phyloP scores from a whole-genome alignment of 2,113 vertebrate genomes.

The Peromyscus leucopus region DNA sequence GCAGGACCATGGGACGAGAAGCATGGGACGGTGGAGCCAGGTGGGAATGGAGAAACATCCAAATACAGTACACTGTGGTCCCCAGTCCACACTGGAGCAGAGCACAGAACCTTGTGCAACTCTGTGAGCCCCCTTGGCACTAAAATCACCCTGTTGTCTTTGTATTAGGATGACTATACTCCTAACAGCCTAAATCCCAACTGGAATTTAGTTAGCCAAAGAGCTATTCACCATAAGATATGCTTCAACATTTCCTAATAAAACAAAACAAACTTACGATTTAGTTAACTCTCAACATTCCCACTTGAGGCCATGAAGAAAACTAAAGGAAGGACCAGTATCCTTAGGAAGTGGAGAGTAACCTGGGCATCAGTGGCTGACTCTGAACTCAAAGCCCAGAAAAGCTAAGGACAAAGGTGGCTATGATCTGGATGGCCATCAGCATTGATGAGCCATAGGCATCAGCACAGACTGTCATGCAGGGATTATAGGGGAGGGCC shows the following conservation, averaged over 20 bases:
- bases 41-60: too few relatives aligned
- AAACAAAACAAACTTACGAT: background rate
- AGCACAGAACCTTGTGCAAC: background rate
- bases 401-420: background rate
- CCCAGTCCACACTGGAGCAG: background rate
- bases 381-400: background rate
- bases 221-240: background rate
- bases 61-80: background rate
- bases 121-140: background rate
- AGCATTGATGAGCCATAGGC: background rate
- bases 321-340: background rate
- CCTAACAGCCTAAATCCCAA: background rate
- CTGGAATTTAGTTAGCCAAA: background rate
- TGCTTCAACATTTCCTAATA: background rate
- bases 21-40: too few relatives aligned
- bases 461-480: background rate
- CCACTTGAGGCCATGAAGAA: background rate
- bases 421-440: background rate
- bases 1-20: too few relatives aligned
- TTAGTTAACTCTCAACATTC: background rate
- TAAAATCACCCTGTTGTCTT: background rate
- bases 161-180: background rate
- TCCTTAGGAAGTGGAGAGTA: background rate
- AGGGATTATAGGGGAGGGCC: background rate
- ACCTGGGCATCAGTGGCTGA: too few relatives aligned